These are phyloP conservation scores for Lamproptera curius DNA, from an alignment of 2,888 invertebrate genomes.

Conservation along the genomic window DNA sequence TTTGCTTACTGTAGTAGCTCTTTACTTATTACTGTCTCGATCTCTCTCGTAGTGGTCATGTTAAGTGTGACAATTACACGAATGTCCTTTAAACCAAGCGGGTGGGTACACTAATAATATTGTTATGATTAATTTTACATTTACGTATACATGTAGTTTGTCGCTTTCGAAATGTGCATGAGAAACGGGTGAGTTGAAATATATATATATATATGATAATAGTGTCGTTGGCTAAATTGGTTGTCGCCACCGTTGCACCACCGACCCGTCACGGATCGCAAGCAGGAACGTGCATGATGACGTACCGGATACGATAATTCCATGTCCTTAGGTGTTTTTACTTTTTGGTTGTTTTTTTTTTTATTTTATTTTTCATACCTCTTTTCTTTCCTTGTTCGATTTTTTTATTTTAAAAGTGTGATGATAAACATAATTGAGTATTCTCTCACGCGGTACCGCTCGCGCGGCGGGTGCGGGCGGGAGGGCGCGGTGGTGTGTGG, in stretches of 20 bases:
- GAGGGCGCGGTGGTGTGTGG: no score
- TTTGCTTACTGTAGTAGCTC: slow-evolving; percentile 76
- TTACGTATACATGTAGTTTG: slow-evolving; percentile 72
- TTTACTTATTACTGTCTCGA: slow-evolving; percentile 73
- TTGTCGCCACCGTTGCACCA: slow-evolving; percentile 27
- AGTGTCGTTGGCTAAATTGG: slow-evolving; percentile 43
- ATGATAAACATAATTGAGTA: no score
- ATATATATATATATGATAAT: no score
- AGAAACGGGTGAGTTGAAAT: slow-evolving; percentile 48
- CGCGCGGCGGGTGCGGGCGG: neutral
- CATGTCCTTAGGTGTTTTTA: slow-evolving; percentile 15
- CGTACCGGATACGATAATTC: slow-evolving; percentile 25
- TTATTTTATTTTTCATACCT: neutral
- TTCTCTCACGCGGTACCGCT: no score
- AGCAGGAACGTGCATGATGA: slow-evolving; percentile 64
- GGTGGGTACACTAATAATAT: slow-evolving; percentile 74
- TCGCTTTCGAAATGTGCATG: slow-evolving; percentile 76
- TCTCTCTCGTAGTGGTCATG: slow-evolving; percentile 70
- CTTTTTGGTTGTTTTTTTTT: neutral
- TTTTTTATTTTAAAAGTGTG: slow-evolving; percentile 3
- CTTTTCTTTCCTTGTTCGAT: neutral
- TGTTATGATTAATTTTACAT: slow-evolving; percentile 39
- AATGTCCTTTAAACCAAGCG: slow-evolving; percentile 62
- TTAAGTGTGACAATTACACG: slow-evolving; percentile 40
- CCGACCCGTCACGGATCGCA: slow-evolving; percentile 41